Evolutionary conservation across 2,113 vertebrate species (phyloP).

Genomic region (Labrus mixtus): DNA sequence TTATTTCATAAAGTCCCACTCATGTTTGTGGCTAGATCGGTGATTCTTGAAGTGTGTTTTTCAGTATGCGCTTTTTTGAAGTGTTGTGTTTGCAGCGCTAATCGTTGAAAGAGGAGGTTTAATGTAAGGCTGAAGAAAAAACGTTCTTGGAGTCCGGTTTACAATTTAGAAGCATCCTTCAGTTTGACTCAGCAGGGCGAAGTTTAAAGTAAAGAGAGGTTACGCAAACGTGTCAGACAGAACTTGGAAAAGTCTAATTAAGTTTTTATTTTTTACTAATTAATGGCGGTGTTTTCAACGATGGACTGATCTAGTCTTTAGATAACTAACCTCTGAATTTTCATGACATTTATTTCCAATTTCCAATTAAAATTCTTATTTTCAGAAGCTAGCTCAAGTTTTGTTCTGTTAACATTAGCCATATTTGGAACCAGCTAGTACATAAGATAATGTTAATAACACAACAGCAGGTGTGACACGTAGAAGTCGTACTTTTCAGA

Average conservation of each 20-base stretch:
- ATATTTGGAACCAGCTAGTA: background rate
- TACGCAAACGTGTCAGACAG: background rate
- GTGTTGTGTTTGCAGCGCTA: constrained; percentile 33
- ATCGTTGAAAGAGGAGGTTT: background rate
- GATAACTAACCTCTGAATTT: background rate
- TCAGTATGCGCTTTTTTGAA: constrained; percentile 24
- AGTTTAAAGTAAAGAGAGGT: background rate
- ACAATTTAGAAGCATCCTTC: background rate
- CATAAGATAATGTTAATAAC: background rate
- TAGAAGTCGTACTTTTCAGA: too few relatives aligned
- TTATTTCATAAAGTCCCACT: constrained; percentile 18
- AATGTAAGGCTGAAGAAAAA: constrained; percentile 9
- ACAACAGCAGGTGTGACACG: background rate
- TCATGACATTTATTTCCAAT: too few relatives aligned
- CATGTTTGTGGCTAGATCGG: background rate
- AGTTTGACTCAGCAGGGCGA: background rate
- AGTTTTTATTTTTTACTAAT: background rate
- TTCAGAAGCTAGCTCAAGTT: constrained; percentile 6
- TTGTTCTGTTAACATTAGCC: constrained; percentile 12
- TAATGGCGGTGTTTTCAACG: background rate
- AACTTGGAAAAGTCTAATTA: background rate
- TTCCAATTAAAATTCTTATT: background rate
- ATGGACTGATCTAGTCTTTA: background rate
- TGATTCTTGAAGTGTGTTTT: constrained; percentile 11
- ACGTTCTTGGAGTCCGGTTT: constrained; percentile 31